These are phyloP conservation scores for Neelides folsomi DNA, from an alignment of 2,888 invertebrate genomes.

Conservation along the genomic window DNA sequence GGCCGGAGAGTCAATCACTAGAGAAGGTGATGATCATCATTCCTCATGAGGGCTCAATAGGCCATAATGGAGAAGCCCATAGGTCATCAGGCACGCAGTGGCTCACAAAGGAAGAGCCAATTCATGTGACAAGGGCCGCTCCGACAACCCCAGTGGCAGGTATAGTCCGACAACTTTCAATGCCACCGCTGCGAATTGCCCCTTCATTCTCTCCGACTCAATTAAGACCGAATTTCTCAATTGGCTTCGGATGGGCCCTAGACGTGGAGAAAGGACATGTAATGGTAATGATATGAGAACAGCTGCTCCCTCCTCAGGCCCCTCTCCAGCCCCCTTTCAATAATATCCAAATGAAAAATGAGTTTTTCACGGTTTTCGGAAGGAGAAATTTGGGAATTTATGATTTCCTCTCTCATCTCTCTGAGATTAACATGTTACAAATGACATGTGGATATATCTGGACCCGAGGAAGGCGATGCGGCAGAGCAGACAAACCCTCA, in stretches of 20 bases:
- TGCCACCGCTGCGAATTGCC: conserved; percentile 21
- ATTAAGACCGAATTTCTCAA: conserved; percentile 33
- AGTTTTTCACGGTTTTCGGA: conserved; percentile 34
- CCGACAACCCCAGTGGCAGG: background rate
- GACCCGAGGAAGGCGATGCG: too few relatives aligned
- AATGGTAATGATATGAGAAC: background rate
- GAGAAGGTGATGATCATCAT: conserved; percentile 7
- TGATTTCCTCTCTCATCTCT: conserved; percentile 27
- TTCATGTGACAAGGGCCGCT: conserved; percentile 3
- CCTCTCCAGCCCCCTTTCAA: conserved; percentile 5
- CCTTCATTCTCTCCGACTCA: conserved; percentile 27
- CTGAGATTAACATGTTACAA: conserved; percentile 31
- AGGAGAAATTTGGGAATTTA: conserved; percentile 33
- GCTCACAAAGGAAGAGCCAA: conserved; percentile 9
- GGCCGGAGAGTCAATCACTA: conserved; percentile 6
- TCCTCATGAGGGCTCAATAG: conserved; percentile 7
- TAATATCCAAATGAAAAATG: conserved; percentile 33
- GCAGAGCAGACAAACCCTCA: too few relatives aligned
- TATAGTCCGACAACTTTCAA: background rate
- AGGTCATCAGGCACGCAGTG: conserved; percentile 9
- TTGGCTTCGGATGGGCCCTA: conserved; percentile 26
- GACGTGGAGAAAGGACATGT: background rate
- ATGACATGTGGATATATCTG: conserved; percentile 12
- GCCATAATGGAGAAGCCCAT: conserved; percentile 6
- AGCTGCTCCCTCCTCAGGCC: background rate